These are phyloP conservation scores for Drosophila rubida DNA, from an alignment of 2,888 invertebrate species.

Conservation along the genomic window DNA sequence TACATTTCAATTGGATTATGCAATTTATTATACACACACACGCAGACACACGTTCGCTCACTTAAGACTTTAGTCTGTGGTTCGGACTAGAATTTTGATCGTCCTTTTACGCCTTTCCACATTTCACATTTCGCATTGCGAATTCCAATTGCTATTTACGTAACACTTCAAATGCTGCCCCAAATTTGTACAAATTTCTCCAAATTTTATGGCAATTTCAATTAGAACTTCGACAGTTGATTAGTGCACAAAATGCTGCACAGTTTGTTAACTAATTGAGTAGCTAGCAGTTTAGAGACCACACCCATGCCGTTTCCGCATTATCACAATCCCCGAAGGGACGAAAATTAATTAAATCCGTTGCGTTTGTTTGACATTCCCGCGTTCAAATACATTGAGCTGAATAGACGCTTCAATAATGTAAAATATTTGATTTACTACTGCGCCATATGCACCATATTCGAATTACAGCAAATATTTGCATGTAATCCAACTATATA, in stretches of 20 bases:
- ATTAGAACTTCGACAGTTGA: constrained; percentile 40
- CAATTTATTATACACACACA: constrained; percentile 50
- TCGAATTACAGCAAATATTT: constrained; percentile 61
- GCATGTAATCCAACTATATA: constrained; percentile 36
- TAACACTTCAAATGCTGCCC: constrained; percentile 58
- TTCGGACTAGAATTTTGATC: constrained; percentile 1
- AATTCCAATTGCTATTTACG: constrained; percentile 54
- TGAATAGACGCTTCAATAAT: constrained; percentile 59
- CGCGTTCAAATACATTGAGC: constrained; percentile 36
- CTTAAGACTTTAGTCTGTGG: constrained; percentile 8
- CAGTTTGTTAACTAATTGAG: constrained; percentile 70
- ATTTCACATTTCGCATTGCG: constrained; percentile 4
- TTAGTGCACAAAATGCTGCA: constrained; percentile 44
- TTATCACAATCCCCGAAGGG: constrained; percentile 26
- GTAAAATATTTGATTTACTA: constrained; percentile 56
- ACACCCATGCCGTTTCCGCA: neutral
- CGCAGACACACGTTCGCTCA: constrained; percentile 2
- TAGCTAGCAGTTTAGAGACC: constrained; percentile 18
- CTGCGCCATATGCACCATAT: constrained; percentile 36
- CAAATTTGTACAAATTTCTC: constrained; percentile 10
- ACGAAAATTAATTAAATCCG: constrained; percentile 72
- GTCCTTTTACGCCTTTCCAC: constrained; percentile 26
- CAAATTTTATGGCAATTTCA: constrained; percentile 31
- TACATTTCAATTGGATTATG: constrained; percentile 61
- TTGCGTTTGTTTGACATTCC: constrained; percentile 58